Base-by-base conservation (phyloP, 2,113 vertebrate genomes). In the Tachycineta bicolor region DNA sequence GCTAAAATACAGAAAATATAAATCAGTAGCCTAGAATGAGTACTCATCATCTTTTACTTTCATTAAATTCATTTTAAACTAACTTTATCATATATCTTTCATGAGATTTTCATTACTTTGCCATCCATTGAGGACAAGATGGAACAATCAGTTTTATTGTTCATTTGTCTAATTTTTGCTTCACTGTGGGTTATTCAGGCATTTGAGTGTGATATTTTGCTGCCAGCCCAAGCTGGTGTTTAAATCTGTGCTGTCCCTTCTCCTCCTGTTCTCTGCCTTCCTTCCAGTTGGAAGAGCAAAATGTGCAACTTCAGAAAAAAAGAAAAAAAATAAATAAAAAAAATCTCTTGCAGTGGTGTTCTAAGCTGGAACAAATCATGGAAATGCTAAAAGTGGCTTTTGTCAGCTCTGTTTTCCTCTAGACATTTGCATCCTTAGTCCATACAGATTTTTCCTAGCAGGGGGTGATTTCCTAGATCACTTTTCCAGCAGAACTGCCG, bases 21-120 rank as follows among this genome's bases (percentile, higher is more conserved):
- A 95, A 94, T 94, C 93, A 93, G 73, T 53, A 74, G 87, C 52
- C 24, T 37, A 46, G 50, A 90, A 84, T 58, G 63, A 96, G 50
- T 44, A 34, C 28, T 95, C 83, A 53, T 80, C 60, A 34, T 94
- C 84, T 75, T 90, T 83, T 56, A 71, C 78, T 94, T 94, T 76
- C 92, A 90, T 94, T 92, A 96, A 90, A 89, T 88, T 62, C 43
- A 82, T 96, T 96, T 96, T 67, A 86, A 96, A 69, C 89, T 95
- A 96, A 94, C 93, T 96, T 97, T 79, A 85, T 84, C 79, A 90
- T 97, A 86, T 84, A 90, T 96, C 93, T 94, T 96, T 94, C 76
- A 74, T 87, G 87, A 94, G 62, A 87, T 94, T 96, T 97, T 96
- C 90, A 96, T 97, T 96, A 90, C 82, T 96, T 96, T 75, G 65